Conservation (phyloP, 1,140 invertebrate genomes). For the Diabrotica undecimpunctata region DNA sequence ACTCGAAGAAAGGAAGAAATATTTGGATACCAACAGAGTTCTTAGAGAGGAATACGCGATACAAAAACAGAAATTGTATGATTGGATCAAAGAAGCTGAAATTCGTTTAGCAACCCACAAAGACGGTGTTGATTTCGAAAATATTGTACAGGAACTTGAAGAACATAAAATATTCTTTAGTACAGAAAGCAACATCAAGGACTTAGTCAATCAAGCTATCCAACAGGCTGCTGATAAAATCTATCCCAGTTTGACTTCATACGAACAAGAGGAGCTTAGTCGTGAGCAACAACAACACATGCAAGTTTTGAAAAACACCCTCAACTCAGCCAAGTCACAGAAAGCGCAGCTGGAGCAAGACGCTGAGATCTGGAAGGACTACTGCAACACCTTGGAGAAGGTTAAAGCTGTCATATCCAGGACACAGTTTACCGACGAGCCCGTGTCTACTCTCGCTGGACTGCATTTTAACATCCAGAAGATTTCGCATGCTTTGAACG, state of each 20-base stretch:
- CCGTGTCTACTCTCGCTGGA: conserved; percentile 70
- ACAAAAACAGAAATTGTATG: conserved; percentile 71
- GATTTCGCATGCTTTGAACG: conserved; percentile 70
- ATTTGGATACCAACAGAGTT: conserved; percentile 75
- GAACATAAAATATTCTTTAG: conserved; percentile 84
- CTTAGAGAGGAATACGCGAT: conserved; percentile 69
- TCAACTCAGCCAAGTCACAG: conserved; percentile 75
- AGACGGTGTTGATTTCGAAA: conserved; percentile 84
- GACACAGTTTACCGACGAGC: conserved; percentile 69
- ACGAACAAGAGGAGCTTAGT: conserved; percentile 77
- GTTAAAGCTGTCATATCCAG: conserved; percentile 69
- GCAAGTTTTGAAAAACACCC: conserved; percentile 73
- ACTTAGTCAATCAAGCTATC: conserved; percentile 75
- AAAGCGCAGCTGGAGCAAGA: conserved; percentile 73
- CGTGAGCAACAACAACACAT: conserved; percentile 74
- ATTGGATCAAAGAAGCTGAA: conserved; percentile 83
- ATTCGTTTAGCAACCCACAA: conserved; percentile 72
- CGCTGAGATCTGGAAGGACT: conserved; percentile 75
- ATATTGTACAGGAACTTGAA: conserved; percentile 74
- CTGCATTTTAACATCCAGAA: conserved; percentile 78
- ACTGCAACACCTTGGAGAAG: conserved; percentile 69
- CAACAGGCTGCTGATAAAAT: conserved; percentile 82
- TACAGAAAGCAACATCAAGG: conserved; percentile 70
- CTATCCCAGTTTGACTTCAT: conserved; percentile 73
- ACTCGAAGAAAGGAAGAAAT: conserved; percentile 72